These are phyloP conservation scores for Idaea aversata DNA, from an alignment of 2,888 invertebrate species.

Conservation along the genomic window DNA sequence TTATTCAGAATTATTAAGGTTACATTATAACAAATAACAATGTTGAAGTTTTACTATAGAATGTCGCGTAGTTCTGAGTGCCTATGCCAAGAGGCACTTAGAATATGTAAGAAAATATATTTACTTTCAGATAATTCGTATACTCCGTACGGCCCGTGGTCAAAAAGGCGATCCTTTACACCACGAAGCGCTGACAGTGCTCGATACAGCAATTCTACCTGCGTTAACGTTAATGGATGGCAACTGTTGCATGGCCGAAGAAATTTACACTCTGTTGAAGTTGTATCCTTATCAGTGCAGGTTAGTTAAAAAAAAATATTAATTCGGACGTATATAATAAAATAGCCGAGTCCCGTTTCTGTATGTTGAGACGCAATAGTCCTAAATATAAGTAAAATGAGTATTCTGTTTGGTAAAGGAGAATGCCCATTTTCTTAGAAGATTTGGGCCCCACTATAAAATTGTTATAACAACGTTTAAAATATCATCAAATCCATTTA, in stretches of 20 bases:
- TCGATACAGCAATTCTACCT: slow-evolving; percentile 95
- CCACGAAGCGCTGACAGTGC: slow-evolving; percentile 90
- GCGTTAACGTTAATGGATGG: slow-evolving; percentile 94
- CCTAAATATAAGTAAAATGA: too few species aligned
- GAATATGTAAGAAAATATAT: too few species aligned
- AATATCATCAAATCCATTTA: too few species aligned
- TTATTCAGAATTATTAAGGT: too few species aligned
- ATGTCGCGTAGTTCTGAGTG: too few species aligned
- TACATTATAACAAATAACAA: too few species aligned
- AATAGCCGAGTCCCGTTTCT: background rate
- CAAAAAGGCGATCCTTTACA: slow-evolving; percentile 82
- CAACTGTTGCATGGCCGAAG: slow-evolving; percentile 97
- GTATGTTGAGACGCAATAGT: background rate
- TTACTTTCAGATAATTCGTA: slow-evolving; percentile 64
- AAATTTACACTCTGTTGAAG: slow-evolving; percentile 94
- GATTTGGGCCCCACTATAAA: background rate
- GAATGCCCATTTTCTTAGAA: background rate
- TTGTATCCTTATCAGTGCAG: slow-evolving; percentile 92
- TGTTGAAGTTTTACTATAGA: too few species aligned
- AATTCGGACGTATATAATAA: background rate
- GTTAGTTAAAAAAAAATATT: slow-evolving; percentile 47
- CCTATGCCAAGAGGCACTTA: too few species aligned
- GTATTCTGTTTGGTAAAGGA: background rate
- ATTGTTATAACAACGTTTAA: too few species aligned
- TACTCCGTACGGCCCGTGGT: slow-evolving; percentile 61